These are phyloP conservation scores for Sebastes diaconus DNA, from an alignment of 2,797 vertebrate genomes.

Conservation along the genomic window DNA sequence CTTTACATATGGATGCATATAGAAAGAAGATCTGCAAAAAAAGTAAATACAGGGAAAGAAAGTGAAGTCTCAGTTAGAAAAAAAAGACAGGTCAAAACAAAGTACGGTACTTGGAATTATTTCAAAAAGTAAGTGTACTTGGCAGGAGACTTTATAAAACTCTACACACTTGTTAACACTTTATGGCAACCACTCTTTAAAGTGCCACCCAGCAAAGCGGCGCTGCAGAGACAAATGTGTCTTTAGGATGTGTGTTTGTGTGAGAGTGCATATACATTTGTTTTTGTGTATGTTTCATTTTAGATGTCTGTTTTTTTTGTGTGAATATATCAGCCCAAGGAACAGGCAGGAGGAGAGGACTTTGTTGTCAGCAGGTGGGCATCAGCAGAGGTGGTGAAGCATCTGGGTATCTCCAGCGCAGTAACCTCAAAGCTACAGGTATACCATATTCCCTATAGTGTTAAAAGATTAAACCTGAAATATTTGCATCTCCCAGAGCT, in stretches of 20 bases:
- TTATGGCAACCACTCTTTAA: neutral
- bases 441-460: neutral
- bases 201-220: neutral
- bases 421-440: constrained; percentile 72
- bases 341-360: constrained; percentile 31
- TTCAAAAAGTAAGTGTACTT: neutral
- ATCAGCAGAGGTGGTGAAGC: constrained; percentile 44
- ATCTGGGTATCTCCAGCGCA: constrained; percentile 46
- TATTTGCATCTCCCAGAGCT: constrained; percentile 5
- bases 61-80: neutral
- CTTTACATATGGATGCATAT: neutral
- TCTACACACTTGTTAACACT: constrained; percentile 13
- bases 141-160: neutral
- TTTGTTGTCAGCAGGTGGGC: constrained; percentile 27
- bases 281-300: constrained; percentile 18
- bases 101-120: neutral
- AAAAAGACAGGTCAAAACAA: neutral
- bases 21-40: neutral
- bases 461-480: neutral
- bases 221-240: constrained; percentile 2
- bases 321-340: constrained; percentile 35
- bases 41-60: neutral
- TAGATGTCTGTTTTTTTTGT: constrained; percentile 3
- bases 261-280: constrained; percentile 21
- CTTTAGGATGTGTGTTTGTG: constrained; percentile 3